phyloP scores from a whole-genome alignment of 2,888 invertebrate genomes.

The Lochmaea crataegi region DNA sequence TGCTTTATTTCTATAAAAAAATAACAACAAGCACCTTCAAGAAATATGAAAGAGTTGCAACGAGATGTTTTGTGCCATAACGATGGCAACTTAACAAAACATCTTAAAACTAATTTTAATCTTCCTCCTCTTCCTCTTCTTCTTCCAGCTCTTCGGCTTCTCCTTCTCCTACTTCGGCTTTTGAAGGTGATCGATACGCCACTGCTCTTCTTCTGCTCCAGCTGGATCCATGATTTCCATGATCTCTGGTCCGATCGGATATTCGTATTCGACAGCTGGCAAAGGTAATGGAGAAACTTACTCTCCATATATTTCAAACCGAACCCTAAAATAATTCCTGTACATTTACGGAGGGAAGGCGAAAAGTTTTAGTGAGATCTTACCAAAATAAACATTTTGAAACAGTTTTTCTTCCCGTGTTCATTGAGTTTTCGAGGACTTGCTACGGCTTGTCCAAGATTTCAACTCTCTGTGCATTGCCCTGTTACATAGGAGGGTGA shows the following conservation, averaged over 20 bases:
- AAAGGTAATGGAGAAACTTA: constrained; percentile 79
- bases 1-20: no score
- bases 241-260: constrained; percentile 78
- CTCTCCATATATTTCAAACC: constrained; percentile 78
- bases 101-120: constrained; percentile 30
- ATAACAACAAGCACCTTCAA: no score
- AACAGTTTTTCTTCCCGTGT: constrained; percentile 61
- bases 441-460: no score
- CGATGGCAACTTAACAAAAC: not conserved
- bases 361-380: not conserved
- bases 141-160: constrained; percentile 68
- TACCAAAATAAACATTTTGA: constrained; percentile 62
- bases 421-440: no score
- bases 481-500: no score
- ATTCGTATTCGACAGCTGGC: constrained; percentile 77
- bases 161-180: constrained; percentile 59
- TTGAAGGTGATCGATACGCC: constrained; percentile 74
- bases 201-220: constrained; percentile 83
- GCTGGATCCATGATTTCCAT: constrained; percentile 85
- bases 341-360: not conserved
- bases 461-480: no score
- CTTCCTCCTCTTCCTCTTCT: constrained; percentile 67
- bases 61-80: not conserved
- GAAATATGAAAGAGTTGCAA: no score
- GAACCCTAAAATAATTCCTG: constrained; percentile 70